Conservation (phyloP, 1,140 invertebrate genomes). For the Conopomorpha cramerella region DNA sequence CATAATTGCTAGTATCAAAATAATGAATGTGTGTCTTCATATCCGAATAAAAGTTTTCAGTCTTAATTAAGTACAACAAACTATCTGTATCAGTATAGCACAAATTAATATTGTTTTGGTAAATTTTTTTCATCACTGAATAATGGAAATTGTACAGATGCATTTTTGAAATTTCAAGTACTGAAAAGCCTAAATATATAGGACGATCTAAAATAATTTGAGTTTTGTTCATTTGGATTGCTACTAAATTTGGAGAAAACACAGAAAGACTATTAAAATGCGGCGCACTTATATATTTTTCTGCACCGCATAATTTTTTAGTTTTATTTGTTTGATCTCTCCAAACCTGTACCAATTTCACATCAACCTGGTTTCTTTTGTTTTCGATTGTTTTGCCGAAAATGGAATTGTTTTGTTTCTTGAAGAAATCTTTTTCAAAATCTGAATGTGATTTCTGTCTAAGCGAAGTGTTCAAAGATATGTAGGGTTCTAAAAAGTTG, state of each 20-base stretch:
- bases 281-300: constrained; percentile 16
- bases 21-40: constrained; percentile 5
- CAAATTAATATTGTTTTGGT: neutral
- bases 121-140: neutral
- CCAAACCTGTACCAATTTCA: constrained; percentile 15
- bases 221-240: constrained; percentile 21
- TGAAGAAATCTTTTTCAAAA: constrained; percentile 52
- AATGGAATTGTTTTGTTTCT: constrained; percentile 43
- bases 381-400: constrained; percentile 57
- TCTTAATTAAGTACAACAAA: constrained; percentile 3
- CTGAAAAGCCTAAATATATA: neutral
- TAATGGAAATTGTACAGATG: constrained; percentile 1
- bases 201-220: constrained; percentile 8
- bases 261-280: constrained; percentile 25
- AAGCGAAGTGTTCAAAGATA: constrained; percentile 13
- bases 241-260: constrained; percentile 28
- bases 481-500: constrained; percentile 28
- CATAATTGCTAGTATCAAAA: constrained; percentile 10
- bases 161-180: constrained; percentile 1
- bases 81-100: neutral
- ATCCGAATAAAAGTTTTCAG: constrained; percentile 8
- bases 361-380: constrained; percentile 22
- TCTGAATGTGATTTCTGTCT: constrained; percentile 21
- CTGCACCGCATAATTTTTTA: constrained; percentile 3
- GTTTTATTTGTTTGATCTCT: constrained; percentile 5